Conservation (phyloP, 2,113 vertebrate genomes). For the Boulengeromyrus knoepffleri region DNA sequence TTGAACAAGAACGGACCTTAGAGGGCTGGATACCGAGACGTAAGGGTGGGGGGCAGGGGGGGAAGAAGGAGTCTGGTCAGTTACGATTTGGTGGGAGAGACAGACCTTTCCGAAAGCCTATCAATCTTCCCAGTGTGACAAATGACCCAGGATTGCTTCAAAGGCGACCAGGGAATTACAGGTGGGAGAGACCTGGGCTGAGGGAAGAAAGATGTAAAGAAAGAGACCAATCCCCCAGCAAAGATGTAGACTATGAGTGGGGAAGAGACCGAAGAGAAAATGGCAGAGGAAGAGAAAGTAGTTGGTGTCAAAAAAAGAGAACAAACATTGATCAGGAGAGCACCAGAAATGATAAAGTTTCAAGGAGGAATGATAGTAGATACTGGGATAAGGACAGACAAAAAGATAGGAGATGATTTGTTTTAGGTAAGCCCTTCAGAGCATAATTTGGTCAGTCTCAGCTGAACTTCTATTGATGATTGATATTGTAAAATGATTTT, state of each 20-base stretch:
- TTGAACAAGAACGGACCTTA: constrained; percentile 81
- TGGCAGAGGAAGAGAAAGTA: constrained; percentile 56
- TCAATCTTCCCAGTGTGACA: constrained; percentile 64
- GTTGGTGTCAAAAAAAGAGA: constrained; percentile 48
- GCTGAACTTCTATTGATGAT: background rate
- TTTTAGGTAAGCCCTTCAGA: background rate
- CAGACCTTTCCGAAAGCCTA: constrained; percentile 88
- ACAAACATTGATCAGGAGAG: constrained; percentile 42
- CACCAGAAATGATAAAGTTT: constrained; percentile 38
- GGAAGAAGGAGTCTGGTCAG: constrained; percentile 93
- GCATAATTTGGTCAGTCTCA: background rate
- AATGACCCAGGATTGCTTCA: constrained; percentile 49
- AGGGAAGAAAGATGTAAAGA: constrained; percentile 64
- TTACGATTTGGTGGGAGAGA: constrained; percentile 89
- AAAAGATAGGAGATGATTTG: constrained; percentile 50
- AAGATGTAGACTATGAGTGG: constrained; percentile 48
- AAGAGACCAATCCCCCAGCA: constrained; percentile 48
- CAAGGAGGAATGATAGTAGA: constrained; percentile 38
- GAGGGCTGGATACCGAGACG: constrained; percentile 88
- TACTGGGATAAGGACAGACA: constrained; percentile 51
- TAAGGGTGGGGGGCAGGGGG: constrained; percentile 85
- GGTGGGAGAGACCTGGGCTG: constrained; percentile 58
- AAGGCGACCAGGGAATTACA: constrained; percentile 57
- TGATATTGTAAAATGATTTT: background rate
- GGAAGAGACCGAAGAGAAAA: constrained; percentile 52